These are phyloP conservation scores for Nasonia longicornis DNA, from an alignment of 1,140 invertebrate genomes.

Conservation along the genomic window DNA sequence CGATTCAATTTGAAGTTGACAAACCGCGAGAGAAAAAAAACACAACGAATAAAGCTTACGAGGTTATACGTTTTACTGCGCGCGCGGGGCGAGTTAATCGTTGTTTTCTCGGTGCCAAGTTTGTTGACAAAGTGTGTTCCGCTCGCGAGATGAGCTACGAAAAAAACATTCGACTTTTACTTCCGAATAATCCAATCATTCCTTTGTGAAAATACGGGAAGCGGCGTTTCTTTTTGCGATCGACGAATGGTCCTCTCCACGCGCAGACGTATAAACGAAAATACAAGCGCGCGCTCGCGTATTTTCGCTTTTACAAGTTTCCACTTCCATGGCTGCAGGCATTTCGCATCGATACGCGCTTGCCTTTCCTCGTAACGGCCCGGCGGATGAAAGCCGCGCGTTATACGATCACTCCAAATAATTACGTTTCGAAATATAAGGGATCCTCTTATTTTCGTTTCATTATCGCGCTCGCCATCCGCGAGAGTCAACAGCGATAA, in stretches of 20 bases:
- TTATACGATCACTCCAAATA: slow-evolving; percentile 7
- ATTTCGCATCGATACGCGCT: not conserved
- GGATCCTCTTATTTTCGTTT: not conserved
- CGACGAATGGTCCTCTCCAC: not conserved
- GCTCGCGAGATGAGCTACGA: too few relatives aligned
- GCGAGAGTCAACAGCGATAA: not conserved
- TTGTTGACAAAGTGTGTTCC: too few relatives aligned
- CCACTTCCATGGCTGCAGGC: not conserved
- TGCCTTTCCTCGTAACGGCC: not conserved
- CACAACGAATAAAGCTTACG: not conserved
- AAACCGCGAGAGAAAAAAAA: not conserved
- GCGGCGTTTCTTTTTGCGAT: not conserved
- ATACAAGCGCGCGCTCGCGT: not conserved
- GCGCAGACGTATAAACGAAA: not conserved
- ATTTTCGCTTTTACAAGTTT: slow-evolving; percentile 13
- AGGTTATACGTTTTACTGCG: not conserved
- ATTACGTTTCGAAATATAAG: not conserved
- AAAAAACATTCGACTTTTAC: too few relatives aligned
- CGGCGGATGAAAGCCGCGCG: not conserved
- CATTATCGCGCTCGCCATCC: not conserved
- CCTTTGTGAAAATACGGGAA: not conserved
- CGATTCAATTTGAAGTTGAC: slow-evolving; percentile 36
- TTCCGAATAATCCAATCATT: not conserved
- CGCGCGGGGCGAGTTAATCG: not conserved
- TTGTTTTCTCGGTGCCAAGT: too few relatives aligned